A percentile compares a stretch with the other conserved stretches of the same genome.
These are phyloP conservation scores for Euura saliciscinereae DNA, from an alignment of 1,140 invertebrate species.

Conservation along the genomic window DNA sequence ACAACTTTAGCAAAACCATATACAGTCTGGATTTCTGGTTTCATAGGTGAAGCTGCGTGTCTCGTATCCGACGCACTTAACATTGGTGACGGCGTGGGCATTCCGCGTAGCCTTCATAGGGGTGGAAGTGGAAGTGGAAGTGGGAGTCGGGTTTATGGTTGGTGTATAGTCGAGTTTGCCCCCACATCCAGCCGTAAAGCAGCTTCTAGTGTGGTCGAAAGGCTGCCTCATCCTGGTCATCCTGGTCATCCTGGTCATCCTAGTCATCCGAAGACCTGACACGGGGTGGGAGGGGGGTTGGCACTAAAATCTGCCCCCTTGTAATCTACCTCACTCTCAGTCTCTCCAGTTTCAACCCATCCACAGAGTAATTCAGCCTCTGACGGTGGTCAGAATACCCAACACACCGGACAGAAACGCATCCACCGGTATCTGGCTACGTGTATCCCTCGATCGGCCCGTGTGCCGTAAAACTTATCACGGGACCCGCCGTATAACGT, in stretches of 20 bases:
- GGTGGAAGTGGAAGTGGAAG: neutral
- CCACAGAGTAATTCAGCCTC: neutral
- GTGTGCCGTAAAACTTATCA: neutral
- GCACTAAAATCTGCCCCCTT: slow-evolving; percentile 1
- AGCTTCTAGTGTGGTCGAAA: neutral
- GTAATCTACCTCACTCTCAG: neutral
- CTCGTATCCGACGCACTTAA: no score
- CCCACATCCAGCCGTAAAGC: neutral
- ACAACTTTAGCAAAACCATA: no score
- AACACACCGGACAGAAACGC: neutral
- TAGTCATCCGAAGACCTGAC: neutral
- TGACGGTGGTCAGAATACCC: neutral
- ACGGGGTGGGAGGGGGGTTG: neutral
- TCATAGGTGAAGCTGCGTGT: no score
- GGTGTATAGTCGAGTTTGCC: neutral
- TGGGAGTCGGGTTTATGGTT: neutral
- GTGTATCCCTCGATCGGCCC: neutral
- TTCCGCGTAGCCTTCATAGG: no score
- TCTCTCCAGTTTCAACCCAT: neutral
- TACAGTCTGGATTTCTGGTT: no score
- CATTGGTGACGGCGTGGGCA: no score
- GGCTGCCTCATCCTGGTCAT: neutral
- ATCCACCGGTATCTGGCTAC: neutral
- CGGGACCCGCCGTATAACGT: no score
- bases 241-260: neutral